Evolutionary conservation across 2,113 vertebrate genomes (phyloP), one percentile per base, ranked within the genome.

Genomic region (Gadus chalcogrammus): DNA sequence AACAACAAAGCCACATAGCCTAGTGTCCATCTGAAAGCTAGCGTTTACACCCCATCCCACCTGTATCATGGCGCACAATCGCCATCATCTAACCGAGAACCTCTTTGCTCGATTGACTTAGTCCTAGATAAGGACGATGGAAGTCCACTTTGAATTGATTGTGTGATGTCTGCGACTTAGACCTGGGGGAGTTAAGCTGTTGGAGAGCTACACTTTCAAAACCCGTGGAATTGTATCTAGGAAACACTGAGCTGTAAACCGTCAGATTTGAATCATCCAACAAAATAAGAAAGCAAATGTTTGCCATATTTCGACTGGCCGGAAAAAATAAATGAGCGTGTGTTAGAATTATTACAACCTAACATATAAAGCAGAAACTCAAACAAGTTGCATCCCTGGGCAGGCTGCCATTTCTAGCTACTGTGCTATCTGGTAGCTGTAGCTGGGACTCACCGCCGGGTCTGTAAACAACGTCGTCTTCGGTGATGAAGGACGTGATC

Each of bases 401-500:
- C 11, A 56, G 55, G 55, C 55, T 4, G 16, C 55, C 55, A n/a
- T 5, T 58, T 17, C 42, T 48, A 48, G 42, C 42, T 11, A 48
- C 9, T 48, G 42, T 9, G 12, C 42, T 13, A 48, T 48, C 42
- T 48, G 11, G 15, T 58, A 7, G 55, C 60, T 13, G 8, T 58
- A 35, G 60, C 5, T 2, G 0, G 22, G 18, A 63, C 94, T 95
- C 74, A 98, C 97, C 97, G 91, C 97, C 97, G 0, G 97, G 95
- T 87, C 95, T 92, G 91, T 99, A 99, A 72, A 99, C 91, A 1
- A 98, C 88, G 1, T 99, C 97, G 0, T 98, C 97, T 85, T 99
- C 97, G 0, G 97, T 99, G 86, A 98, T 93, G 79, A 96, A 99
- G 5, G 97, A 98, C 0, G 97, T 98, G 76, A 98, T 98, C 80